Evolutionary conservation across 2,113 vertebrate genomes (phyloP), one percentile per base, ranked within the genome.

Genomic region (Bos taurus): DNA sequence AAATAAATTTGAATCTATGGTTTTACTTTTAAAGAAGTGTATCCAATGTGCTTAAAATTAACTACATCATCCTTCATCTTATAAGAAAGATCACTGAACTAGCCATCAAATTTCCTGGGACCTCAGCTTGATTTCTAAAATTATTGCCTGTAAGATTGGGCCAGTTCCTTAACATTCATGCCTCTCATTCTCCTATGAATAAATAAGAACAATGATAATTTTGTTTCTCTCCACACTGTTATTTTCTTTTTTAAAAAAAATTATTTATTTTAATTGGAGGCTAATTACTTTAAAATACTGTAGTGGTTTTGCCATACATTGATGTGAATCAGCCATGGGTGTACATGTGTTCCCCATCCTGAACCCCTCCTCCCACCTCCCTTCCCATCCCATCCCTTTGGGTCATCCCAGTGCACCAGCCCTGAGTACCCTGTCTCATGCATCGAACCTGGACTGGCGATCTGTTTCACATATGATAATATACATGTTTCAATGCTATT

Each of bases 21-120:
- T n/a, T 91, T 26, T 30, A 86, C 95, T 92, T 96, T 78, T n/a
- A 80, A 96, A 97, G 16, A 87, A n/a, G 14, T 82, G 71, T 48
- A 94, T 14, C 17, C 26, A 89, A 4, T 93, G 19, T 77, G 54
- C 90, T 94, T 95, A 56, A 94, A 85, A 84, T 6, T 80, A 90
- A 80, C 71, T 78, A 15, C 3, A 95, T 80, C 13, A 59, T 92
- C 83, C 12, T 95, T 87, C 84, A 88, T 67, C 23, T 21, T 43
- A 92, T 52, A 48, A 64, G 7, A 48, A 89, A 85, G 6, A 93
- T 84, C 40, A 96, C 11, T 88, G 36, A 77, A 67, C 7, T 88
- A 91, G 25, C 87, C 90, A 0, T 50, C 12, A 88, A 13, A 96
- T 92, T 94, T 97, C 50, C 36, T 90, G 84, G 21, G 12, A 80